These are phyloP conservation scores for Polylopha cassiicola DNA, from an alignment of 2,888 invertebrate genomes.

Conservation along the genomic window DNA sequence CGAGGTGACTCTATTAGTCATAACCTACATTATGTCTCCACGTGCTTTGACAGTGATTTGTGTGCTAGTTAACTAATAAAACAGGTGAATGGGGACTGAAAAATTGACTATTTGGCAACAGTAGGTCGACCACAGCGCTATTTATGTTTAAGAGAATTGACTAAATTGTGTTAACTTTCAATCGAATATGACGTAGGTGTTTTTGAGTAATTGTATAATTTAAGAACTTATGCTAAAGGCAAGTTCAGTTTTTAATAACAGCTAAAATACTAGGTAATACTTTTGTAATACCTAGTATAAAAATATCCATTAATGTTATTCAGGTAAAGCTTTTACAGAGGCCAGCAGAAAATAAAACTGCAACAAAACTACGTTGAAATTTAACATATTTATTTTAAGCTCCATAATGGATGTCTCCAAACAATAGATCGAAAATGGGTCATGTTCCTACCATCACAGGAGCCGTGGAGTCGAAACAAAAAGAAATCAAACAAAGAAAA, in stretches of 20 bases:
- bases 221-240: too few species aligned
- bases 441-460: slow-evolving; percentile 43
- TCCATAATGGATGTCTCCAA: slow-evolving; percentile 11
- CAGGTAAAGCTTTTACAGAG: too few species aligned
- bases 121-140: slow-evolving; percentile 1
- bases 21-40: slow-evolving; percentile 34
- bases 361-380: too few species aligned
- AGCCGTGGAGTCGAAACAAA: slow-evolving; percentile 50
- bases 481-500: slow-evolving; percentile 45
- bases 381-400: slow-evolving; percentile 5
- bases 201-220: too few species aligned
- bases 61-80: slow-evolving; percentile 18
- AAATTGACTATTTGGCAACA: slow-evolving; percentile 14
- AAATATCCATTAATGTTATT: too few species aligned
- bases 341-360: too few species aligned
- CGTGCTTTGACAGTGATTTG: slow-evolving; percentile 14
- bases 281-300: too few species aligned
- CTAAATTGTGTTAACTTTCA: too few species aligned
- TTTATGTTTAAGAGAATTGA: too few species aligned
- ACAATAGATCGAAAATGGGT: slow-evolving; percentile 41
- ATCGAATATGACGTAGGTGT: too few species aligned
- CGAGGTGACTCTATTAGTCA: slow-evolving; percentile 60
- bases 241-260: too few species aligned
- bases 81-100: slow-evolving; percentile 9
- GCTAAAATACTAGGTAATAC: too few species aligned